Evolutionary conservation across 1,140 invertebrate genomes (phyloP).

Genomic region (Drosophila gunungcola): DNA sequence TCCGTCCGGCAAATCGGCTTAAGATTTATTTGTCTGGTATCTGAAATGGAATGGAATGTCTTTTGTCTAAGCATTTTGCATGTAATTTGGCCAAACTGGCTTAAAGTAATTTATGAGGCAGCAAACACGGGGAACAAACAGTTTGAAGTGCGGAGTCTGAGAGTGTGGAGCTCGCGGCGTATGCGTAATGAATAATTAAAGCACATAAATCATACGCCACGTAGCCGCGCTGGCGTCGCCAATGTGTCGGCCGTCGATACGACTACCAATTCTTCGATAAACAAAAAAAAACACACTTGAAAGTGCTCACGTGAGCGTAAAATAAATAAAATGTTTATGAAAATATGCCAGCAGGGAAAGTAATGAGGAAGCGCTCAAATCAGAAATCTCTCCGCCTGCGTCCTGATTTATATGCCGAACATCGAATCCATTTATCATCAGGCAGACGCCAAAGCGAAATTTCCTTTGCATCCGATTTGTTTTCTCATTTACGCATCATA

Average conservation of each 20-base stretch:
- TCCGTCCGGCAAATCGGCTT: conserved; percentile 27
- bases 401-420: conserved; percentile 78
- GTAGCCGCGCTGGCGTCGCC: conserved; percentile 53
- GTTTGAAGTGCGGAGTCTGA: conserved; percentile 2
- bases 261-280: not conserved
- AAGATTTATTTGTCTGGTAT: conserved; percentile 45
- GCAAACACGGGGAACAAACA: conserved; percentile 1
- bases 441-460: conserved; percentile 41
- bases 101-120: conserved; percentile 43
- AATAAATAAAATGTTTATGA: conserved; percentile 69
- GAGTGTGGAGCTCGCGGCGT: conserved; percentile 22
- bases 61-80: conserved; percentile 33
- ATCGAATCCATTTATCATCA: conserved; percentile 79
- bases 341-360: conserved; percentile 50
- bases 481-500: conserved; percentile 42
- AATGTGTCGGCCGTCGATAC: conserved; percentile 54
- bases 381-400: conserved; percentile 36
- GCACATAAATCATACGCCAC: conserved; percentile 76
- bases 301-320: conserved; percentile 66
- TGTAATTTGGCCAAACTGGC: conserved; percentile 45
- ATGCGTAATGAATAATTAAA: conserved; percentile 77
- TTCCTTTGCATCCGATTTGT: conserved; percentile 57
- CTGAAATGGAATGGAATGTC: conserved; percentile 19
- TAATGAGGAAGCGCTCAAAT: conserved; percentile 60
- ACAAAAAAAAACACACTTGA: conserved; percentile 53